Evolutionary conservation across 2,888 invertebrate species (phyloP).

Genomic region (Stenurella melanura): DNA sequence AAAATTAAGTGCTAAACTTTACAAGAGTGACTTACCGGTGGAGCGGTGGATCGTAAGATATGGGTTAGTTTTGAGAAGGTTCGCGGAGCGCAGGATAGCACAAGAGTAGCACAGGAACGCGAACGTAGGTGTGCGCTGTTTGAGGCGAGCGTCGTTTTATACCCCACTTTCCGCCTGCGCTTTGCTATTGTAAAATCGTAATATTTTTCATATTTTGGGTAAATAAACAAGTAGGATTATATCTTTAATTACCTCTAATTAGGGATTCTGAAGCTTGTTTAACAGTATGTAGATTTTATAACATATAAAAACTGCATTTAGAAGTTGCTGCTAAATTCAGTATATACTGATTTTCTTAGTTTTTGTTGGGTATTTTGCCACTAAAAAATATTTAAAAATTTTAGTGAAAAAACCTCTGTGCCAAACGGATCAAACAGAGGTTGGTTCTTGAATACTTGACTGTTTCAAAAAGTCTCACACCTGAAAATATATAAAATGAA

Average conservation of each 20-base stretch:
- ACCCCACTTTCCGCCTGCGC: slow-evolving; percentile 38
- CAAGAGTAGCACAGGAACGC: slow-evolving; percentile 29
- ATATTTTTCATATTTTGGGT: slow-evolving; percentile 21
- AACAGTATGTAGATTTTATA: not conserved
- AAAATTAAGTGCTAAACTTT: slow-evolving; percentile 25
- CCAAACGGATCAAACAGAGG: too few relatives aligned
- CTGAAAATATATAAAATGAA: too few relatives aligned
- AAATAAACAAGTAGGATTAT: slow-evolving; percentile 38
- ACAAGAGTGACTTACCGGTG: slow-evolving; percentile 28
- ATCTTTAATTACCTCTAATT: slow-evolving; percentile 17
- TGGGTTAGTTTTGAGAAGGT: slow-evolving; percentile 31
- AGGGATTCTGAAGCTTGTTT: not conserved
- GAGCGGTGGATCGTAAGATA: slow-evolving; percentile 33
- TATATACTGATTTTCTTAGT: too few relatives aligned
- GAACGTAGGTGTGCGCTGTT: slow-evolving; percentile 31
- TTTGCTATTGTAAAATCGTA: slow-evolving; percentile 20
- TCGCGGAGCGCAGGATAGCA: slow-evolving; percentile 27
- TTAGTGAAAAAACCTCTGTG: too few relatives aligned
- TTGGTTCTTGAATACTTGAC: too few relatives aligned
- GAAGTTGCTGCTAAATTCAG: too few relatives aligned
- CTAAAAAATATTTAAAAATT: too few relatives aligned
- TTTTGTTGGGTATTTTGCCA: too few relatives aligned
- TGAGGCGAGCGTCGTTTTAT: slow-evolving; percentile 20
- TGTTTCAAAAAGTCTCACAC: too few relatives aligned
- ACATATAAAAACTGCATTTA: not conserved